phyloP scores from a whole-genome alignment of 2,888 invertebrate genomes.

The Macaria liturata region DNA sequence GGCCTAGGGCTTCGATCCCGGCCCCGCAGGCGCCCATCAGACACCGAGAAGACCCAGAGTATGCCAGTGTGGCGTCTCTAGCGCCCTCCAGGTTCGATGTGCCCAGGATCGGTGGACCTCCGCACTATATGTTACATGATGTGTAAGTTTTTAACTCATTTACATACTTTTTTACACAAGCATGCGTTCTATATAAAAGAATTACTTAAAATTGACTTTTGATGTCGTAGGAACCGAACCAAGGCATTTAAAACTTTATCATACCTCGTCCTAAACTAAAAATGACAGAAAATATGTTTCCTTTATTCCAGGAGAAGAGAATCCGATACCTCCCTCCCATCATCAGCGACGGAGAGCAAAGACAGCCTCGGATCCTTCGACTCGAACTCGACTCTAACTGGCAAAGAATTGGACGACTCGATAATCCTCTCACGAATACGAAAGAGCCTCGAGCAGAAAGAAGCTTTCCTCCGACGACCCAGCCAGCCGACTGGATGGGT shows the following conservation, averaged over 20 bases:
- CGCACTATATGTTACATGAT: constrained; percentile 73
- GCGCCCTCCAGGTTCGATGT: constrained; percentile 66
- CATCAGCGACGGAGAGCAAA: constrained; percentile 86
- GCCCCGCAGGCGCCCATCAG: constrained; percentile 64
- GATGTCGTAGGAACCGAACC: no score
- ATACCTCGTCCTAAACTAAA: no score
- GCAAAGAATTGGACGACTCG: constrained; percentile 87
- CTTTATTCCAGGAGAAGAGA: constrained; percentile 76
- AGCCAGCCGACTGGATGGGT: constrained; percentile 86
- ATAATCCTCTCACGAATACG: constrained; percentile 89
- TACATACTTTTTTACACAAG: not conserved
- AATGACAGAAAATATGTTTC: no score
- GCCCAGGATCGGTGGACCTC: constrained; percentile 55
- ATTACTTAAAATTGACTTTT: no score
- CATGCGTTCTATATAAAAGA: no score
- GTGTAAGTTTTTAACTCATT: constrained; percentile 49
- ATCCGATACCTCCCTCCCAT: constrained; percentile 84
- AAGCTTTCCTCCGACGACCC: constrained; percentile 92
- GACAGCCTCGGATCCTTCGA: constrained; percentile 87
- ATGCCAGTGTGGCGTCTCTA: constrained; percentile 72
- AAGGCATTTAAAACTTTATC: no score
- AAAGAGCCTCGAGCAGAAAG: constrained; percentile 94
- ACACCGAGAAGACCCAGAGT: constrained; percentile 72
- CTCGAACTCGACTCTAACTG: constrained; percentile 86
- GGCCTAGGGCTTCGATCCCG: constrained; percentile 66